Conservation (phyloP, 2,888 invertebrate genomes). For the Heliothis peltigera region DNA sequence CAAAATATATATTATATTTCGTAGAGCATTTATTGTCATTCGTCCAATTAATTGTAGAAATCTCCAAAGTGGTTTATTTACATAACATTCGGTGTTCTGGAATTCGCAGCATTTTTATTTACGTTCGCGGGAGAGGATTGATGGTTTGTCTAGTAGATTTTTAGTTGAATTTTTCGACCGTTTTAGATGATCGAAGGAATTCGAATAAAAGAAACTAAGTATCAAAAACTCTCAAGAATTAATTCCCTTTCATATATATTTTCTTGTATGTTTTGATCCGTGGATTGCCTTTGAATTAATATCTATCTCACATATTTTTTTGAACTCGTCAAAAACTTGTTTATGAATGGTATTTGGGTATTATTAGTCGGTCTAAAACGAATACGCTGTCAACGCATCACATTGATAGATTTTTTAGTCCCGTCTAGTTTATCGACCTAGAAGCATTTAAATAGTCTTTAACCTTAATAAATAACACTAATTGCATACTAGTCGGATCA, state of each 20-base stretch:
- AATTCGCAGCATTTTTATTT: slow-evolving; percentile 37
- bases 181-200: slow-evolving; percentile 17
- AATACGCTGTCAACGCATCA: slow-evolving; percentile 33
- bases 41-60: slow-evolving; percentile 30
- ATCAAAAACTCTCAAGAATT: slow-evolving; percentile 14
- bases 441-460: slow-evolving; percentile 63
- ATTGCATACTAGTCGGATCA: slow-evolving; percentile 70
- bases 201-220: slow-evolving; percentile 18
- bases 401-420: slow-evolving; percentile 33
- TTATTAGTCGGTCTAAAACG: slow-evolving; percentile 26
- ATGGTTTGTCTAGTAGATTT: slow-evolving; percentile 30
- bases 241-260: slow-evolving; percentile 17
- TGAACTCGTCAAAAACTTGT: slow-evolving; percentile 42
- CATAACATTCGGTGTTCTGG: slow-evolving; percentile 24
- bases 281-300: slow-evolving; percentile 22
- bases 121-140: slow-evolving; percentile 21
- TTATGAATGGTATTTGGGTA: slow-evolving; percentile 25
- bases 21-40: slow-evolving; percentile 12
- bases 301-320: slow-evolving; percentile 21
- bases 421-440: slow-evolving; percentile 55
- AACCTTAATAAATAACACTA: slow-evolving; percentile 69
- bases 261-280: slow-evolving; percentile 5
- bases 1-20: too few relatives aligned
- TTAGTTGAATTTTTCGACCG: slow-evolving; percentile 30
- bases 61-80: slow-evolving; percentile 30